phyloP scores from a whole-genome alignment of 2,113 vertebrate genomes.

The Psophia crepitans region DNA sequence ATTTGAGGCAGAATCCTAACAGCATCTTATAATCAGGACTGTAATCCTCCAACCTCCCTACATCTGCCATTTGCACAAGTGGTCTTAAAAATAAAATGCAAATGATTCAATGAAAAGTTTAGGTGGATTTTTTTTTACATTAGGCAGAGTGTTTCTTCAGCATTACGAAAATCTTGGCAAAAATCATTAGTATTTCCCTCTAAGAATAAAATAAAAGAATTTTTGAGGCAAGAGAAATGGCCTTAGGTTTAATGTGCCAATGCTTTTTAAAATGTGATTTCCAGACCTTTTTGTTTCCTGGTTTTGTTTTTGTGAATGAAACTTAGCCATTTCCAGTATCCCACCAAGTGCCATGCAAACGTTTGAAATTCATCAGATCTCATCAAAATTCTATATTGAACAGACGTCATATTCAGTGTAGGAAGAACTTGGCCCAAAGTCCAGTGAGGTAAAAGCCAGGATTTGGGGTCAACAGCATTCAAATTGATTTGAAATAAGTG shows the following conservation, averaged over 20 bases:
- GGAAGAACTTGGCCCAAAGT: neutral
- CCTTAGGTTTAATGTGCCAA: neutral
- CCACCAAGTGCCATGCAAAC: neutral
- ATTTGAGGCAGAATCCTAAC: neutral
- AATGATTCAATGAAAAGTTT: constrained; percentile 29
- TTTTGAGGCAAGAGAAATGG: neutral
- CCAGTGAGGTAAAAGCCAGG: neutral
- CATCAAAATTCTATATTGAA: neutral
- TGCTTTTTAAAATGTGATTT: neutral
- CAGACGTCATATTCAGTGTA: neutral
- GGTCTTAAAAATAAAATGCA: neutral
- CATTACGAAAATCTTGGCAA: constrained; percentile 34
- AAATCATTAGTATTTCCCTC: neutral
- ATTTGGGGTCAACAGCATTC: neutral
- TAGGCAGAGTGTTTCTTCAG: constrained; percentile 24
- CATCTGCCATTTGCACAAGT: neutral
- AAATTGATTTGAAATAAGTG: neutral
- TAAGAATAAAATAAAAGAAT: constrained; percentile 44
- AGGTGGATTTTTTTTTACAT: constrained; percentile 21
- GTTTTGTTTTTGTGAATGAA: constrained; percentile 10
- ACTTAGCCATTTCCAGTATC: neutral
- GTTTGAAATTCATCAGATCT: neutral
- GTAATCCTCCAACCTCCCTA: neutral
- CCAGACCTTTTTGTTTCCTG: neutral
- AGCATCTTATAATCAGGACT: neutral